phyloP scores from a whole-genome alignment of 2,888 invertebrate species.

The Palloptera scutellata region DNA sequence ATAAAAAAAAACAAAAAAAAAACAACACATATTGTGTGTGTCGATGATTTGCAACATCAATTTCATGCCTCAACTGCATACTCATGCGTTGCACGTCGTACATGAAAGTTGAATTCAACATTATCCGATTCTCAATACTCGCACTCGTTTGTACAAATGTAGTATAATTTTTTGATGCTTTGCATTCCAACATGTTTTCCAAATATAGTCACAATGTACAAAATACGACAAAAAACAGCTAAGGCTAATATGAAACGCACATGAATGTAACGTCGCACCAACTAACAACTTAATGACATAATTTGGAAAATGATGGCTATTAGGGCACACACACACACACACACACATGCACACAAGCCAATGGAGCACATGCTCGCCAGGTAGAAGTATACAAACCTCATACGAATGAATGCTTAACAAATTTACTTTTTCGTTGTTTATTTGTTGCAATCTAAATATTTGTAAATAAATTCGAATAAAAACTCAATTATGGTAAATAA shows the following conservation, averaged over 20 bases:
- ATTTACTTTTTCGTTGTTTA: too few species aligned
- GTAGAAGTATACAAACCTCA: too few species aligned
- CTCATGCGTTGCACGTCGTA: conserved; percentile 9
- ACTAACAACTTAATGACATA: conserved; percentile 40
- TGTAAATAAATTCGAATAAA: too few species aligned
- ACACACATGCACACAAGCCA: conserved; percentile 2
- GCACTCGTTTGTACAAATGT: too few species aligned
- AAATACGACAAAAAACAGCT: conserved; percentile 8
- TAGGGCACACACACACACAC: background rate
- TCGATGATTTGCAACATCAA: conserved; percentile 22
- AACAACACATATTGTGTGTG: background rate
- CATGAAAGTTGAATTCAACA: background rate
- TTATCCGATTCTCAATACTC: background rate
- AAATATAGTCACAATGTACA: conserved; percentile 3
- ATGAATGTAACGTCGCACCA: conserved; percentile 32
- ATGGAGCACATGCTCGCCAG: too few species aligned
- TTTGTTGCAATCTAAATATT: too few species aligned
- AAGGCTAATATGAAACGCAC: conserved; percentile 24
- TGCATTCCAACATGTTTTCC: background rate
- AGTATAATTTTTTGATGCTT: background rate
- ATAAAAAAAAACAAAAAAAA: background rate
- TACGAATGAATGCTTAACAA: too few species aligned
- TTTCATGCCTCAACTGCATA: conserved; percentile 20
- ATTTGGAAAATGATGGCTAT: conserved; percentile 36
- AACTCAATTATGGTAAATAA: too few species aligned